These are phyloP conservation scores for Porites rus DNA, from an alignment of 92 coral and sea anemone genomes.

Conservation along the genomic window DNA sequence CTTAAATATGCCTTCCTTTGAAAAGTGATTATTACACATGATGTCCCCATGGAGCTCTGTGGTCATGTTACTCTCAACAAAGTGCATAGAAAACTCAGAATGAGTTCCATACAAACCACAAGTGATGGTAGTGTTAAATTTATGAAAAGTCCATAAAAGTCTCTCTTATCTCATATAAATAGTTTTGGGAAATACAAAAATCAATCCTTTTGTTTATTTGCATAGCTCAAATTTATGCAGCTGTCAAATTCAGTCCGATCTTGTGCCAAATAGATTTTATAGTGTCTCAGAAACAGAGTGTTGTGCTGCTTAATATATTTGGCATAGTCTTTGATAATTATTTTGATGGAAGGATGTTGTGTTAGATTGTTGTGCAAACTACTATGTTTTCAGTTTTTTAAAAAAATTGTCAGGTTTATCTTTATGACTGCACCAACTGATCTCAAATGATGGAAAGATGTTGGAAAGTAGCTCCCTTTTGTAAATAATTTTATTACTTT, in stretches of 20 bases:
- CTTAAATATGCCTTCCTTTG: too few species aligned
- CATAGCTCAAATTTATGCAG: conserved; percentile 18
- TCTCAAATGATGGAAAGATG: too few species aligned
- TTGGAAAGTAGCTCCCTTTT: conserved; percentile 2
- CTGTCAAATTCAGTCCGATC: conserved; percentile 27
- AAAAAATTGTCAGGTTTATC: neutral
- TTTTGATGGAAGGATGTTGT: too few species aligned
- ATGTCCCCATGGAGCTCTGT: too few species aligned
- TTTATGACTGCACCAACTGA: neutral
- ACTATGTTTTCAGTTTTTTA: neutral
- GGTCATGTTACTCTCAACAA: too few species aligned
- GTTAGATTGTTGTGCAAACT: neutral
- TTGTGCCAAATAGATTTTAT: neutral
- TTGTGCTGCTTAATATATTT: neutral
- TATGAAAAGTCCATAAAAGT: neutral
- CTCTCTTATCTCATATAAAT: conserved; percentile 30
- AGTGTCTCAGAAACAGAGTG: neutral
- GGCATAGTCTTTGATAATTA: neutral
- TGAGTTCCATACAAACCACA: too few species aligned
- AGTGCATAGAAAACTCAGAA: too few species aligned
- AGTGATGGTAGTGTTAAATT: conserved; percentile 4
- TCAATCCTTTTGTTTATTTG: conserved; percentile 28
- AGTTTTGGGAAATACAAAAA: conserved; percentile 17
- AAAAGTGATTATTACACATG: too few species aligned
- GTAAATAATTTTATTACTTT: conserved; percentile 15